These are phyloP conservation scores for Ibidorhyncha struthersii DNA, from an alignment of 2,113 vertebrate species.

Conservation along the genomic window DNA sequence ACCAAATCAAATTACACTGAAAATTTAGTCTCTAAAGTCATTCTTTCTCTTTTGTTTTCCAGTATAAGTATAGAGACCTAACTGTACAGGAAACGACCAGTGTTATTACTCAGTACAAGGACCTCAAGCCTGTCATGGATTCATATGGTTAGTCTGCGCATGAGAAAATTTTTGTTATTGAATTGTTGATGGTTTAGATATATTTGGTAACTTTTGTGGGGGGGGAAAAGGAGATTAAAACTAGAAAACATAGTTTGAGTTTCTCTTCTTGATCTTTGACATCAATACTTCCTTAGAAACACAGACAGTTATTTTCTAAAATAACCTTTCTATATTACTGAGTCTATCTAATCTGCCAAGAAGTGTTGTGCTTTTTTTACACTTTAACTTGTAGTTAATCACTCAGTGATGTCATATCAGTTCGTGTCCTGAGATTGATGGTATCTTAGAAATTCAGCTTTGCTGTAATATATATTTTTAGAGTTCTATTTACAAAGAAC, in stretches of 20 bases:
- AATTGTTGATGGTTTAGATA: background rate
- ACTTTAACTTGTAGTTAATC: background rate
- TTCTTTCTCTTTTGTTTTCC: slow-evolving; percentile 68
- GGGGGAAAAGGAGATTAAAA: background rate
- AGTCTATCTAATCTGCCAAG: background rate
- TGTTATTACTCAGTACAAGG: slow-evolving; percentile 94
- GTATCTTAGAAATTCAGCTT: background rate
- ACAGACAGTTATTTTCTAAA: background rate
- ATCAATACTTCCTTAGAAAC: background rate
- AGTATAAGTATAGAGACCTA: slow-evolving; percentile 98
- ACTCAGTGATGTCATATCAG: background rate
- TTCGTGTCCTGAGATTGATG: background rate
- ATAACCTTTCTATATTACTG: no score
- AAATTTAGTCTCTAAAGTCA: background rate
- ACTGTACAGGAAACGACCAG: slow-evolving; percentile 92
- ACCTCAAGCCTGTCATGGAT: slow-evolving; percentile 96
- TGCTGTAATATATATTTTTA: background rate
- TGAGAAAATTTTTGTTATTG: background rate
- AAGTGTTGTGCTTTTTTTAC: background rate
- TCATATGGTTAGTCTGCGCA: slow-evolving; percentile 85
- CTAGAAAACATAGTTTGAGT: background rate
- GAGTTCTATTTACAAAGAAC: background rate
- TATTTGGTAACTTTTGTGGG: background rate
- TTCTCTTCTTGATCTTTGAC: background rate
- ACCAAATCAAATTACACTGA: background rate